Evolutionary conservation across 1,140 invertebrate species (phyloP).

Genomic region (Arctopsyche grandis): DNA sequence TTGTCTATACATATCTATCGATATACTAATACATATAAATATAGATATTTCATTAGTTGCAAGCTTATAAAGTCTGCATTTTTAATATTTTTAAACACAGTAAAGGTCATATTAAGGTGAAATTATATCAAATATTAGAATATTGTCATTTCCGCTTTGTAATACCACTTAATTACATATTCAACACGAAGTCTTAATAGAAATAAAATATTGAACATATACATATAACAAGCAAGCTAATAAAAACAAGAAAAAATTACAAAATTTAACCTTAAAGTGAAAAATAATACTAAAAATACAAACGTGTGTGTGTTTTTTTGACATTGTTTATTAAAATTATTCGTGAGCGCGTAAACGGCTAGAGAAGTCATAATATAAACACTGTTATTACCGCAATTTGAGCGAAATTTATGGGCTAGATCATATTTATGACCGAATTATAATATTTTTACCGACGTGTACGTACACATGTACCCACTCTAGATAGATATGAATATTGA

Average conservation of each 20-base stretch:
- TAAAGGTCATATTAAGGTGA: no score
- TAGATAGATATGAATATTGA: conserved; percentile 19
- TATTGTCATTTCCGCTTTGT: no score
- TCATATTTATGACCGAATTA: conserved; percentile 22
- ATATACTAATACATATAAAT: no score
- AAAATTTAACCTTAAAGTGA: no score
- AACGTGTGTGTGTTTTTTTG: not conserved
- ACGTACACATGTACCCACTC: not conserved
- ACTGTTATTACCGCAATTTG: conserved; percentile 29
- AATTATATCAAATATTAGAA: no score
- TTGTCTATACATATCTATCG: no score
- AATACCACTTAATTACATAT: no score
- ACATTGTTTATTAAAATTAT: conserved; percentile 11
- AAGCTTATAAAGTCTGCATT: no score
- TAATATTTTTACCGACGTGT: not conserved
- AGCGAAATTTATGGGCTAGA: conserved; percentile 25
- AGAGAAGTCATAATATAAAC: not conserved
- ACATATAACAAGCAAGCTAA: not conserved
- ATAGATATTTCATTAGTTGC: no score
- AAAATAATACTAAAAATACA: no score
- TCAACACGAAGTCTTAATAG: no score
- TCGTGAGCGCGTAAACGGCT: not conserved
- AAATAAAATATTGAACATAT: not conserved
- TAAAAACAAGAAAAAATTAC: not conserved
- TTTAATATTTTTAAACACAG: no score